Percentiles rank a stretch among this genome's conserved stretches.
Conservation (phyloP, 2,113 vertebrate genomes). For the Crypturellus undulatus region DNA sequence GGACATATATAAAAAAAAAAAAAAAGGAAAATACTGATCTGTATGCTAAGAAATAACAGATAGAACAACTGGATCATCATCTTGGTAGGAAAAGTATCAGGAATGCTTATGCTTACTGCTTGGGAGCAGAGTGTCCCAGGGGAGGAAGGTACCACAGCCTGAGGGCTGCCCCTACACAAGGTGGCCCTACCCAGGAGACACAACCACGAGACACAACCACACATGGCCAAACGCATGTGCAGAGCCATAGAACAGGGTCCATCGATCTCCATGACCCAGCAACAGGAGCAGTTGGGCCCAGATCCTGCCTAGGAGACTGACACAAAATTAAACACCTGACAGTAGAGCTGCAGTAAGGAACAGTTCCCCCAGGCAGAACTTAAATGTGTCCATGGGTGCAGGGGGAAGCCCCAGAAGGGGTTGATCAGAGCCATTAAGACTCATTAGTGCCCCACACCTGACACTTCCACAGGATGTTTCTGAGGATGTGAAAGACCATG, state of each 20-base stretch:
- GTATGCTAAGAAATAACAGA: background rate
- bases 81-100: background rate
- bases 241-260: accelerated
- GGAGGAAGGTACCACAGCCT: background rate
- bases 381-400: background rate
- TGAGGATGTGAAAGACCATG: background rate
- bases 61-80: background rate
- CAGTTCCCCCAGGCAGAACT: background rate
- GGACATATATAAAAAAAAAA: background rate
- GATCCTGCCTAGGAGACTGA: background rate
- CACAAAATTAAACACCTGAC: background rate
- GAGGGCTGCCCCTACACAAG: background rate
- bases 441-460: background rate
- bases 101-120: background rate
- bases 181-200: accelerated
- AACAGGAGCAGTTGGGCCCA: background rate
- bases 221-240: accelerated
- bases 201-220: background rate
- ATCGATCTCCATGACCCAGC: accelerated
- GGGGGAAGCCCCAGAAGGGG: background rate
- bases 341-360: background rate
- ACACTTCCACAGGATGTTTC: background rate
- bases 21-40: background rate
- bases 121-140: background rate
- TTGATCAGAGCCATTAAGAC: accelerated